Percentiles rank a stretch among this genome's conserved stretches.
These are phyloP conservation scores for Schlechtendalia chinensis DNA, from an alignment of 1,140 invertebrate species.

Conservation along the genomic window DNA sequence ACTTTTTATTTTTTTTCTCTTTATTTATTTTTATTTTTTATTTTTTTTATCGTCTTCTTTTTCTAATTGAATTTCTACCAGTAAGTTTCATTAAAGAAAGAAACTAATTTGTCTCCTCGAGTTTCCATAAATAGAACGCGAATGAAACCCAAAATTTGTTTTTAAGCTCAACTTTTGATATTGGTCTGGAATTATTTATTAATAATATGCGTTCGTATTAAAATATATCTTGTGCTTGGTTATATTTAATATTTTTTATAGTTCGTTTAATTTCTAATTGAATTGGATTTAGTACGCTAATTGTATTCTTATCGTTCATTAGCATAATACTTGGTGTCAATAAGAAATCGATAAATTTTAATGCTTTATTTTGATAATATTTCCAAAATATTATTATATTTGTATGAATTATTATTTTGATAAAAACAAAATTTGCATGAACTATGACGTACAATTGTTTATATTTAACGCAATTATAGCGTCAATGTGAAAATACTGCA, in stretches of 20 bases:
- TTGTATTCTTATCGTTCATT: slow-evolving; percentile 8
- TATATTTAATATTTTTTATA: neutral
- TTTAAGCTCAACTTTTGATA: slow-evolving; percentile 21
- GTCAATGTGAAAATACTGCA: too few relatives aligned
- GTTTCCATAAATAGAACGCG: slow-evolving; percentile 4
- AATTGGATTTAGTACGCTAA: neutral
- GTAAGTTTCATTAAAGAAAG: slow-evolving; percentile 39
- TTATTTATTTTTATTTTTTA: slow-evolving; percentile 1
- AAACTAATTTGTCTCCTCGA: slow-evolving; percentile 45
- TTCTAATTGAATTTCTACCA: slow-evolving; percentile 43
- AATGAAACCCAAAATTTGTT: neutral
- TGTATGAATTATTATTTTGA: too few relatives aligned
- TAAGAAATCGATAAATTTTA: neutral
- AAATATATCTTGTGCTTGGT: neutral
- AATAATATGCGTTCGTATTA: slow-evolving; percentile 14
- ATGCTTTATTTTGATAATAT: too few relatives aligned
- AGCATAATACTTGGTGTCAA: neutral
- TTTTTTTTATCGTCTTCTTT: slow-evolving; percentile 26
- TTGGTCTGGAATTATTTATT: slow-evolving; percentile 23
- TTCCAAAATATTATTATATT: too few relatives aligned
- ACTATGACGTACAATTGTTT: too few relatives aligned
- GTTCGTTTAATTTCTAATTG: slow-evolving; percentile 3
- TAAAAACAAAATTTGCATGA: too few relatives aligned
- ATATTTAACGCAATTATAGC: too few relatives aligned
- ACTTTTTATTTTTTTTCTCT: slow-evolving; percentile 2